A percentile compares a stretch with the other conserved stretches of the same genome.
phyloP scores from a whole-genome alignment of 1,140 invertebrate genomes.

The Cotesia typhae region DNA sequence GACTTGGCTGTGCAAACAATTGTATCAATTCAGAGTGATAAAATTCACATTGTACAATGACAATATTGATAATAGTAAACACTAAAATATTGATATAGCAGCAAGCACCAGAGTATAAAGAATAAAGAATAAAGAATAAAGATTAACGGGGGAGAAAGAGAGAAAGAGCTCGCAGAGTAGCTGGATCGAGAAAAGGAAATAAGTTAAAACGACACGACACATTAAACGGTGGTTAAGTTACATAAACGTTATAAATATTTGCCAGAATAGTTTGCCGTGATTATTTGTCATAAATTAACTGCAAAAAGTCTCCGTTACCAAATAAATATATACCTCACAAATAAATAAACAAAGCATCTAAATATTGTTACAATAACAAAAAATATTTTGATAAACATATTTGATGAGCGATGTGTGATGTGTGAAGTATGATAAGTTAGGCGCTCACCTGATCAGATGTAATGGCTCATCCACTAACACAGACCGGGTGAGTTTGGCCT shows the following conservation, averaged over 20 bases:
- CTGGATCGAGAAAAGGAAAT: no score
- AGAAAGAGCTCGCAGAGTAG: neutral
- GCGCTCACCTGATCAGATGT: neutral
- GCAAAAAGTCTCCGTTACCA: neutral
- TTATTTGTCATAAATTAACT: constrained; percentile 2
- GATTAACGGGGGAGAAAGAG: neutral
- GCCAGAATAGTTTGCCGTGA: constrained; percentile 1
- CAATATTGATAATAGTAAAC: constrained; percentile 14
- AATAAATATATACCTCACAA: neutral
- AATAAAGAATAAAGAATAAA: neutral
- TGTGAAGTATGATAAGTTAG: no score
- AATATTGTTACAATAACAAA: neutral
- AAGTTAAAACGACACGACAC: no score
- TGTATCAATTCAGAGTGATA: constrained; percentile 3
- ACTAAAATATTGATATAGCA: constrained; percentile 15
- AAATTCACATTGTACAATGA: constrained; percentile 8
- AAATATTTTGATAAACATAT: no score
- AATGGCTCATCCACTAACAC: neutral
- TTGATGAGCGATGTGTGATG: no score
- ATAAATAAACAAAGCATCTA: neutral
- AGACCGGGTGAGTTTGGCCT: no score
- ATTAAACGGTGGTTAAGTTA: neutral
- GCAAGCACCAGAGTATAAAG: neutral
- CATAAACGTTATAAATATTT: constrained; percentile 11
- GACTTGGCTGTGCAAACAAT: constrained; percentile 8